Evolutionary conservation across 1,140 invertebrate genomes (phyloP), one percentile per base, ranked within the genome.

Genomic region (Sitobion miscanthi): DNA sequence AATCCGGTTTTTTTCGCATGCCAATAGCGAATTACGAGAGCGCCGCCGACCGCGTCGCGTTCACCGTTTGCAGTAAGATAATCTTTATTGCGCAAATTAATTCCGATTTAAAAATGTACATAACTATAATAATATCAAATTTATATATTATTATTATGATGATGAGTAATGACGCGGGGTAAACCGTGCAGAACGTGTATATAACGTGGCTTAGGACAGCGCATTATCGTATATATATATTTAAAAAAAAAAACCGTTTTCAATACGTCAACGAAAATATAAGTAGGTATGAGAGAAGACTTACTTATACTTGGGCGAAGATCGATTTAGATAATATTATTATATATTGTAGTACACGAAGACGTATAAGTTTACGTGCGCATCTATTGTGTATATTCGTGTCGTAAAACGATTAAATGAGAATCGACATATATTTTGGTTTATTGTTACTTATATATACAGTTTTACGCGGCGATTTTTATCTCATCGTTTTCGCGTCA

Each of bases 1-100:
- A 90, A 69, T 62, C 89, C 54, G 89, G 89, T 90, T 90, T 90
- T 54, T 90, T 90, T 90, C 4, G 35, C 89, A 30, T 45, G 89
- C 38, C 89, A 69, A 69, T 69, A 90, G 62, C 89, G 14, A 90
- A 90, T 90, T 45, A 38, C 38, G 54, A 57, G 7, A 42, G 47
- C 38, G 35, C 25, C 30, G 30, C 1, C 30, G 8, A 30, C 30
- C 30, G 8, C 25, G 30, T 69, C 25, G 25, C 8, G 57, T 62
- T 30, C 21, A 62, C 57, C 30, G 62, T 69, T 69, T 30, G 62
- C 42, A 42, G 42, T 69, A n/a, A 69, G 62, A 69, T 69, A 69
- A n/a, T 69, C 30, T 69, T 69, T 69, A 69, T n/a, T 69, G 62
- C 30, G 11, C 25, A 69, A 69, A n/a, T 69, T 30, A 69, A 69